phyloP scores from a whole-genome alignment of 2,113 vertebrate genomes.

The Dicaeum eximium region DNA sequence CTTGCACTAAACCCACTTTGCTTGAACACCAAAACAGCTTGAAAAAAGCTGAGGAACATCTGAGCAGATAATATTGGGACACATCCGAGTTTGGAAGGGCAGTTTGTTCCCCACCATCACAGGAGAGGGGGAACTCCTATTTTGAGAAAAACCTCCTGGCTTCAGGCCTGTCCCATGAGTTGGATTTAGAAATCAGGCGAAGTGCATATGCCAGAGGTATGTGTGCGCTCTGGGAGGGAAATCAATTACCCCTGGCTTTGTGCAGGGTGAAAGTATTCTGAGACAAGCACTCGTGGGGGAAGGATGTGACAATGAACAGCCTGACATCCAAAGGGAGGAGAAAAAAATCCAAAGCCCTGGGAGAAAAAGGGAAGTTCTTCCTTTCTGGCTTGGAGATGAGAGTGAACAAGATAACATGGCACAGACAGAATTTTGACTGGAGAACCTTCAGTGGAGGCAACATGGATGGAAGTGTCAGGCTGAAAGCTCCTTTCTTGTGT shows the following conservation, averaged over 20 bases:
- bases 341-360: background rate
- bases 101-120: background rate
- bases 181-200: background rate
- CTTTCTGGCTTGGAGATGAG: background rate
- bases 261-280: background rate
- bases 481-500: background rate
- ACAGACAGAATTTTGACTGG: background rate
- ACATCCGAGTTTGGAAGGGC: background rate
- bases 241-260: background rate
- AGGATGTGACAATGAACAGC: background rate
- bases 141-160: background rate
- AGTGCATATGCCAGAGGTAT: background rate
- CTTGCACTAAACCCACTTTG: background rate
- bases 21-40: background rate
- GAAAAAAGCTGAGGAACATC: background rate
- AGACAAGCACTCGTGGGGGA: background rate
- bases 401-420: background rate
- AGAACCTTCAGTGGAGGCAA: background rate
- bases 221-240: background rate
- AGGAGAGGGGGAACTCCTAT: conserved; percentile 3
- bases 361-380: background rate
- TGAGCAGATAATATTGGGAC: background rate
- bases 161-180: background rate
- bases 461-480: background rate
- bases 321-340: background rate